Evolutionary conservation across 2,113 vertebrate genomes (phyloP), one percentile per base, ranked within the genome.

Genomic region (Heterotis niloticus): DNA sequence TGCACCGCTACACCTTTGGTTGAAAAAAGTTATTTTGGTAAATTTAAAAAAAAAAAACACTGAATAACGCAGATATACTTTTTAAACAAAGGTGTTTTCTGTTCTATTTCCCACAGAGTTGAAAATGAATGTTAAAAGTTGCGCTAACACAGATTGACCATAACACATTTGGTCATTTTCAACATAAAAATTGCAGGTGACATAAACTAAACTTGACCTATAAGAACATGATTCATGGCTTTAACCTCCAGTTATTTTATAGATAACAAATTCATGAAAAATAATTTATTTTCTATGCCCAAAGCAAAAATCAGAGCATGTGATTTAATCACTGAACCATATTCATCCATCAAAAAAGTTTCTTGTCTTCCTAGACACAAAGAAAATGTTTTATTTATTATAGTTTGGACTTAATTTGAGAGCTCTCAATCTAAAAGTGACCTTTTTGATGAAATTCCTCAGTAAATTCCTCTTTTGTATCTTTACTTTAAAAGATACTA

Each of bases 181-280:
- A 69, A 59, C 26, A 77, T 13, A 18, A 71, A 23, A 56, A 78
- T 70, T n/a, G 5, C 29, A 71, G 26, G 77, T 78, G 67, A 69
- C 65, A 23, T 10, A 28, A 28, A 75, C 14, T 20, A n/a, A n/a
- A 28, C 16, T 26, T 66, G 44, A 51, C 51, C 64, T n/a, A 29
- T 62, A 34, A 10, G 10, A 54, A 54, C 0, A 76, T 23, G 54
- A 68, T 69, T 59, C 65, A 59, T 59, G 64, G 0, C 65, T 26
- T 52, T 69, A 0, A 70, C 20, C 67, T 70, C 54, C 26, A 44
- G 56, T 24, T 59, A 51, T 29, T 71, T 74, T 78, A 71, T 60
- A 70, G 52, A 60, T 78, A 69, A 78, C 60, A 28, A 70, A 78
- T 60, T 71, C 66, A 71, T 52, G 26, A 10, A 18, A 52, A 51